phyloP scores from a whole-genome alignment of 2,888 invertebrate genomes.

The Ochropacha duplaris region DNA sequence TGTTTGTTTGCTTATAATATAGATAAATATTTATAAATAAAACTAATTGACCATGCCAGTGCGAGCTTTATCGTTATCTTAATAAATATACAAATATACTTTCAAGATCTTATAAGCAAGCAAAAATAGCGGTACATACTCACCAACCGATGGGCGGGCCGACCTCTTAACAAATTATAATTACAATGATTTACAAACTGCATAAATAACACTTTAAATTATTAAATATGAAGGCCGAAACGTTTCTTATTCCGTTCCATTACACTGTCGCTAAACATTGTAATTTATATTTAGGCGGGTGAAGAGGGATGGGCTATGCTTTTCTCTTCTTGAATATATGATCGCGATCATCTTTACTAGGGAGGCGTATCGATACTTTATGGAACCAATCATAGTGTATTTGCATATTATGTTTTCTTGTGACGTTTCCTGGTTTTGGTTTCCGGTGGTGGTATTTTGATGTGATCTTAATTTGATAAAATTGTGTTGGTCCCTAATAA shows the following conservation, averaged over 20 bases:
- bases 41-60: not conserved
- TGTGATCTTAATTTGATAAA: no score
- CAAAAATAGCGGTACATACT: slow-evolving; percentile 29
- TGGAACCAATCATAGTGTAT: not conserved
- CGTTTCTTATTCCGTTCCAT: slow-evolving; percentile 39
- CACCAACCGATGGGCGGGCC: slow-evolving; percentile 31
- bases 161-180: slow-evolving; percentile 63
- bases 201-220: slow-evolving; percentile 63
- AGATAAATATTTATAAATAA: not conserved
- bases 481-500: no score
- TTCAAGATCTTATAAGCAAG: slow-evolving; percentile 6
- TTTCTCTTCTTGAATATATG: slow-evolving; percentile 20
- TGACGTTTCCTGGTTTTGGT: not conserved
- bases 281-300: slow-evolving; percentile 35
- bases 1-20: not conserved
- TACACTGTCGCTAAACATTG: slow-evolving; percentile 58
- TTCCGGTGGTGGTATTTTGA: no score
- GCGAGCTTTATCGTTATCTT: slow-evolving; percentile 17
- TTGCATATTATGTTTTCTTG: not conserved
- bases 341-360: not conserved
- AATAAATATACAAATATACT: slow-evolving; percentile 24
- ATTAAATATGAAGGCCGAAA: slow-evolving; percentile 49
- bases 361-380: slow-evolving; percentile 2
- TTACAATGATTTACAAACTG: slow-evolving; percentile 69
- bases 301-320: not conserved